A percentile compares a stretch with the other conserved stretches of the same genome.
Conservation (phyloP, 2,113 vertebrate genomes). For the Osmerus mordax region DNA sequence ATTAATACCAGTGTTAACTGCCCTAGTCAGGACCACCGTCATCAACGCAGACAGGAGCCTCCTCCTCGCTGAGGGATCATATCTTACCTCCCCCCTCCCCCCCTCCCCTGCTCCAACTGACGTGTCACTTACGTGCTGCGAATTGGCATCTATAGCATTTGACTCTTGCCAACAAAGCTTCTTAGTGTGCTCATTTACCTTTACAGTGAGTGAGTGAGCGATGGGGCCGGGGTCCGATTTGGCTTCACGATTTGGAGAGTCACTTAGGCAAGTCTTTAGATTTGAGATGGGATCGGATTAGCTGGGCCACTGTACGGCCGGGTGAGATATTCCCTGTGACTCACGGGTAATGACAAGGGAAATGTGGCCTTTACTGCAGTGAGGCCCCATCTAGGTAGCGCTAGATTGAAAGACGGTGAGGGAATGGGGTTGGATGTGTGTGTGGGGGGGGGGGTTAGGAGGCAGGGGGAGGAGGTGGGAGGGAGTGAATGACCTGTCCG, state of each 20-base stretch:
- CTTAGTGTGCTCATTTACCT: conserved; percentile 15
- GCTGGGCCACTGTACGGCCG: conserved; percentile 54
- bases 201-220: conserved; percentile 58
- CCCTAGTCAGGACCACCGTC: conserved; percentile 46
- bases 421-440: not conserved
- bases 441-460: conserved; percentile 38
- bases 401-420: conserved; percentile 53
- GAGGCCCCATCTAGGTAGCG: conserved; percentile 42
- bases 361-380: conserved; percentile 64
- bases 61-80: conserved; percentile 26
- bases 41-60: conserved; percentile 6
- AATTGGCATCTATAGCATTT: conserved; percentile 69
- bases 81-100: conserved; percentile 49
- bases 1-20: conserved; percentile 70
- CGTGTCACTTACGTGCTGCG: conserved; percentile 65
- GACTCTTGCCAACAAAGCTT: conserved; percentile 64
- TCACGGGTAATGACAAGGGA: conserved; percentile 64
- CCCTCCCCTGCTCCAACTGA: conserved; percentile 52
- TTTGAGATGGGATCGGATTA: conserved; percentile 63
- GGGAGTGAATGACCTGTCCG: conserved; percentile 63
- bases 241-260: no score
- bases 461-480: conserved; percentile 13
- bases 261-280: conserved; percentile 6
- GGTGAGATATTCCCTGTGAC: conserved; percentile 60
- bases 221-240: no score